Percentiles rank a stretch among this genome's conserved stretches.
phyloP scores from a whole-genome alignment of 2,888 invertebrate species.

The Osmoderma eremita region DNA sequence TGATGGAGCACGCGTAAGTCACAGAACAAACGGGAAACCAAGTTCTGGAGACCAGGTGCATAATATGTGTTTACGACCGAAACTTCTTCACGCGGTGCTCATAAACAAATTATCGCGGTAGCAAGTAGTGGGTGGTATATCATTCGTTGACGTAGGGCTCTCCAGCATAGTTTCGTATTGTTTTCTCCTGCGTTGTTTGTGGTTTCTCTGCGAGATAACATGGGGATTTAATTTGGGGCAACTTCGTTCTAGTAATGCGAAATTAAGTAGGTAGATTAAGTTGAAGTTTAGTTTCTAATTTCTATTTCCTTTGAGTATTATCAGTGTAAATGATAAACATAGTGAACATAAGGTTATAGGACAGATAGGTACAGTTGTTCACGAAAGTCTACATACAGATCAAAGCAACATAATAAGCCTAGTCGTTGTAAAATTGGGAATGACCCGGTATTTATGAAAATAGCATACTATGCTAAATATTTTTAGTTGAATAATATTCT shows the following conservation, averaged over 20 bases:
- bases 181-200: neutral
- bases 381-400: too few species aligned
- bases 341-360: too few species aligned
- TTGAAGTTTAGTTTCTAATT: slow-evolving; percentile 24
- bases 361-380: too few species aligned
- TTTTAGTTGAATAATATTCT: too few species aligned
- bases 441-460: too few species aligned
- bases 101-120: slow-evolving; percentile 26
- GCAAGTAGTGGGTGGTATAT: slow-evolving; percentile 17
- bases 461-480: too few species aligned
- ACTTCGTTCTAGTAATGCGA: slow-evolving; percentile 3
- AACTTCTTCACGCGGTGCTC: slow-evolving; percentile 20
- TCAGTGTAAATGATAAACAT: too few species aligned
- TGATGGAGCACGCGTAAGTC: neutral
- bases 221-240: slow-evolving; percentile 12
- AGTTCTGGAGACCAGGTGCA: slow-evolving; percentile 16
- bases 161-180: slow-evolving; percentile 13
- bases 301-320: slow-evolving; percentile 14
- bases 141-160: slow-evolving; percentile 18
- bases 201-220: slow-evolving; percentile 17
- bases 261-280: slow-evolving; percentile 32
- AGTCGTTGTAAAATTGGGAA: too few species aligned
- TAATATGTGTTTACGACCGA: slow-evolving; percentile 29
- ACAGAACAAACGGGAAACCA: neutral
- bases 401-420: too few species aligned